Conservation (phyloP, 2,113 vertebrate species). For the Calypte anna region DNA sequence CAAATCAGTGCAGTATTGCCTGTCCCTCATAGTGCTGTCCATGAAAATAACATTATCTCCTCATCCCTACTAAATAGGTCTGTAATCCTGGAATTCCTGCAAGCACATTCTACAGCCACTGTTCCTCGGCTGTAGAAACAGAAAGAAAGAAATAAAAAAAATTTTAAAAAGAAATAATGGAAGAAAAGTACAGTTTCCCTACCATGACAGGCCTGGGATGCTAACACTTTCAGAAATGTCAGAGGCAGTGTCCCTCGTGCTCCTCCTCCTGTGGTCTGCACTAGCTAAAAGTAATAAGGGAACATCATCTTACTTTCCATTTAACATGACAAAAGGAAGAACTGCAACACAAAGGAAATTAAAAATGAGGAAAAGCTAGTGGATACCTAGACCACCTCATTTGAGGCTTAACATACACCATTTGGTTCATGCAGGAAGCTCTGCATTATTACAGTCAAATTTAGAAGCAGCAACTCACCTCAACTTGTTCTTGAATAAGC, state of each 20-base stretch:
- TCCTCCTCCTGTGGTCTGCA: conserved; percentile 85
- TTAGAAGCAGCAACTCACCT: conserved; percentile 80
- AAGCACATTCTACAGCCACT: background rate
- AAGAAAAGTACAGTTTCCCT: conserved; percentile 30
- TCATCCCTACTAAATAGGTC: background rate
- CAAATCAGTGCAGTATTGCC: background rate
- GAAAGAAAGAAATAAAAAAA: background rate
- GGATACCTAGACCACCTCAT: background rate
- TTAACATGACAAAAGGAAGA: background rate
- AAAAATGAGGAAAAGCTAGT: background rate
- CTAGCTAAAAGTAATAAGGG: conserved; percentile 76
- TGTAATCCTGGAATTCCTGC: background rate
- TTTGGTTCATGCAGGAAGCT: background rate
- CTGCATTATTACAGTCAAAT: background rate
- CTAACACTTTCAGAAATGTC: conserved; percentile 90
- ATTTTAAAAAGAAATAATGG: background rate
- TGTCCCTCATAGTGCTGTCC: background rate
- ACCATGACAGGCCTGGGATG: conserved; percentile 97
- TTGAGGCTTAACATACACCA: background rate
- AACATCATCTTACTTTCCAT: conserved; percentile 29
- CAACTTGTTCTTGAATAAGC: conserved; percentile 90
- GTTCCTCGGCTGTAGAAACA: background rate
- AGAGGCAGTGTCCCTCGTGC: conserved; percentile 85
- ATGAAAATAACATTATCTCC: background rate
- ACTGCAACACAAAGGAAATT: background rate